Evolutionary conservation across 2,113 vertebrate genomes (phyloP).

Genomic region (Phrynosoma blainvillii): DNA sequence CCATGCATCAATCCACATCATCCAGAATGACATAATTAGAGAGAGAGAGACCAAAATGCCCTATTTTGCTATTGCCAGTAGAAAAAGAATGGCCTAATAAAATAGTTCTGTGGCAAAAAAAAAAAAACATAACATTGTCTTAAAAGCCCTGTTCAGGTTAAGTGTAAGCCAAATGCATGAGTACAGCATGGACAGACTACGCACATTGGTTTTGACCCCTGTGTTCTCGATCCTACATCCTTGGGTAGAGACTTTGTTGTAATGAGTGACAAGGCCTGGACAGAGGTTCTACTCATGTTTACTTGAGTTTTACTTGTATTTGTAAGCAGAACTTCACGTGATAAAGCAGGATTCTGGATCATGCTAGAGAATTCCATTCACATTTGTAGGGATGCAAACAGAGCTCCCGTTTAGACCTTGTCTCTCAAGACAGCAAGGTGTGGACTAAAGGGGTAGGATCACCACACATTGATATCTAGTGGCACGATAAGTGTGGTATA

Average conservation of each 20-base stretch:
- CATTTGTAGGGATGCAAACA: not conserved
- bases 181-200: not conserved
- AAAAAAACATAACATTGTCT: not conserved
- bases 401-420: not conserved
- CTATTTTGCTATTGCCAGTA: not conserved
- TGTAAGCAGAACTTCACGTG: not conserved
- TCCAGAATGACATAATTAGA: not conserved
- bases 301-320: not conserved
- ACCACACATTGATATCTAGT: not conserved
- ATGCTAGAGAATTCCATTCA: not conserved
- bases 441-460: not conserved
- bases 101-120: not conserved
- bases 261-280: not conserved
- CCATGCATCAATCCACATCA: conserved; percentile 28
- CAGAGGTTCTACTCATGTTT: not conserved
- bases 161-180: not conserved
- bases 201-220: not conserved
- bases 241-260: not conserved
- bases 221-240: not conserved
- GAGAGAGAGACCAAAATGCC: not conserved
- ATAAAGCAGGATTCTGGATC: not conserved
- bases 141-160: not conserved
- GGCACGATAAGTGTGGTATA: not conserved
- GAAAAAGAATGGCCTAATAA: not conserved
- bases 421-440: not conserved